phyloP scores from a whole-genome alignment of 2,888 invertebrate species.

The Andrena fulva region DNA sequence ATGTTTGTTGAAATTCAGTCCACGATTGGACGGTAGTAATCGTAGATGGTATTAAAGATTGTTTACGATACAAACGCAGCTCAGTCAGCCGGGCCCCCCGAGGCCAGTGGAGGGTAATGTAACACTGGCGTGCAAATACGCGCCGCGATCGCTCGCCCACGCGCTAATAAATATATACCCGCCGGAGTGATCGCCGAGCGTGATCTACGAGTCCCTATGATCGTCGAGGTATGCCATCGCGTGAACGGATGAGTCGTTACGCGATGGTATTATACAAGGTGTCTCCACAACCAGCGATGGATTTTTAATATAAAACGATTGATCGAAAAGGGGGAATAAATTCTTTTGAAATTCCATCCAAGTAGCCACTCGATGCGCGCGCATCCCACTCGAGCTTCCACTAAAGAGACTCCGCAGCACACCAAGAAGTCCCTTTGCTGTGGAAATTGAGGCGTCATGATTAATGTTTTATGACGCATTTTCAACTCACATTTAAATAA shows the following conservation, averaged over 20 bases:
- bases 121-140: slow-evolving; percentile 59
- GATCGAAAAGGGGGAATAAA: too few species aligned
- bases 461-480: background rate
- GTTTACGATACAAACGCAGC: slow-evolving; percentile 19
- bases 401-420: too few species aligned
- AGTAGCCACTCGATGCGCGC: too few species aligned
- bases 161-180: slow-evolving; percentile 40
- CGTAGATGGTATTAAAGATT: background rate
- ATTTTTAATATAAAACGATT: too few species aligned
- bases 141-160: slow-evolving; percentile 54
- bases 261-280: background rate
- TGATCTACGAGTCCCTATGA: slow-evolving; percentile 41
- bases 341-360: too few species aligned
- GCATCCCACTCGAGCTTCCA: too few species aligned
- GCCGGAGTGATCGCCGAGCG: slow-evolving; percentile 41
- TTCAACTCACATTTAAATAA: background rate
- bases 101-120: slow-evolving; percentile 51
- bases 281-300: background rate
- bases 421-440: too few species aligned
- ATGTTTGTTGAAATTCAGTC: background rate
- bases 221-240: slow-evolving; percentile 54
- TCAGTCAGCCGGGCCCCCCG: slow-evolving; percentile 19
- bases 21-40: background rate
- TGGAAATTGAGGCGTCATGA: background rate
- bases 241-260: slow-evolving; percentile 57